A percentile compares a stretch with the other conserved stretches of the same genome.
phyloP scores from a whole-genome alignment of 2,113 vertebrate species.

The Potamarius usumacintae region DNA sequence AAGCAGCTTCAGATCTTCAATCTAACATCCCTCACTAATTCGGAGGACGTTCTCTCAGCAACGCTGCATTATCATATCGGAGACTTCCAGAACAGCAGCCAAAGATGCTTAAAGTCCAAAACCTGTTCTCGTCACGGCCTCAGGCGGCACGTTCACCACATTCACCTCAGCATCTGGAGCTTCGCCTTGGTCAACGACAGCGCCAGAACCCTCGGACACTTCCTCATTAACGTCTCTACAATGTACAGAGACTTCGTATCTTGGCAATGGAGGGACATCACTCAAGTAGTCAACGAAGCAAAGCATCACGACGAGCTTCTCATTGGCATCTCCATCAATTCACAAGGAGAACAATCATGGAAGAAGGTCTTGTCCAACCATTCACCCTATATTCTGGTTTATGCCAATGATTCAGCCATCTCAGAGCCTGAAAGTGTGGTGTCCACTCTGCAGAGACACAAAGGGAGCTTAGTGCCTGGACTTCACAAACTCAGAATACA shows the following conservation, averaged over 20 bases:
- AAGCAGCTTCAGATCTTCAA: constrained; percentile 85
- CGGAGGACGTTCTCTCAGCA: constrained; percentile 89
- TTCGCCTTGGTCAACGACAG: constrained; percentile 72
- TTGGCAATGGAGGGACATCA: constrained; percentile 95
- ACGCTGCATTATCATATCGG: constrained; percentile 84
- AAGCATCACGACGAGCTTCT: constrained; percentile 79
- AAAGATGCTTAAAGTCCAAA: constrained; percentile 63
- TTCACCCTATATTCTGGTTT: constrained; percentile 90
- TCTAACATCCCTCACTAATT: constrained; percentile 87
- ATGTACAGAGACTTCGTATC: constrained; percentile 68
- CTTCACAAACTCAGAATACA: constrained; percentile 61
- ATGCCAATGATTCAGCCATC: constrained; percentile 91
- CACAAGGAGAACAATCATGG: constrained; percentile 63
- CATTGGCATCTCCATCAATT: constrained; percentile 78
- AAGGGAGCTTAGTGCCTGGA: constrained; percentile 56
- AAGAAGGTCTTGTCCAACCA: constrained; percentile 68
- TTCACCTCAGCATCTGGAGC: constrained; percentile 81
- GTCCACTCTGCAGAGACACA: constrained; percentile 77
- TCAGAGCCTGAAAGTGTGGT: constrained; percentile 87
- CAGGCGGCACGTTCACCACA: constrained; percentile 70
- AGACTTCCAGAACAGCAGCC: constrained; percentile 70
- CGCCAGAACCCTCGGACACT: constrained; percentile 74
- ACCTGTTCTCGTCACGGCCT: constrained; percentile 62
- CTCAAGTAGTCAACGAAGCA: constrained; percentile 77
- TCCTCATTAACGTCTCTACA: constrained; percentile 76